Evolutionary conservation across 2,113 vertebrate species (phyloP).

Genomic region (Glaucidium brasilianum): DNA sequence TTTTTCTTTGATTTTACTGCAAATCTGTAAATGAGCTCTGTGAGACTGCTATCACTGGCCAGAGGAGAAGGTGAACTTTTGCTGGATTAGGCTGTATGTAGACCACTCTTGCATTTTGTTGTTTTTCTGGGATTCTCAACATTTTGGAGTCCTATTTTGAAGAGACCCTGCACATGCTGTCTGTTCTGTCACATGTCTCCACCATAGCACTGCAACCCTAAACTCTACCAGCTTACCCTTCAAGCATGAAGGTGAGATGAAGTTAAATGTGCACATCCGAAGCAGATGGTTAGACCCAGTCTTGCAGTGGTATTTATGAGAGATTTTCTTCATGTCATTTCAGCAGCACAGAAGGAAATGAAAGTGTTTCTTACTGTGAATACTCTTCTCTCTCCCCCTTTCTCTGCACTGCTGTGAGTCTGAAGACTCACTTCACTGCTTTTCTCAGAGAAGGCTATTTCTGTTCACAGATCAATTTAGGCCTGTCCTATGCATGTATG

Average conservation of each 20-base stretch:
- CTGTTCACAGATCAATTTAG: conserved; percentile 40
- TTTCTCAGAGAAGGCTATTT: conserved; percentile 57
- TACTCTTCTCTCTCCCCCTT: conserved; percentile 20
- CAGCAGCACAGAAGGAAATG: conserved; percentile 48
- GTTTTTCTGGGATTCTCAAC: neutral
- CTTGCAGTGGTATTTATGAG: neutral
- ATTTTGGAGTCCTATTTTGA: neutral
- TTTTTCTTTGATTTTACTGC: conserved; percentile 21
- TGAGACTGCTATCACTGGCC: neutral
- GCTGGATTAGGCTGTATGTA: neutral
- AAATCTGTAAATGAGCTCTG: neutral
- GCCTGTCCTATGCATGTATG: neutral
- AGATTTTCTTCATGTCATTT: conserved; percentile 13
- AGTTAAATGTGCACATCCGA: neutral
- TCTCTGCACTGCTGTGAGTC: neutral
- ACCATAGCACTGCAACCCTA: neutral
- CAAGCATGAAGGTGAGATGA: conserved; percentile 41
- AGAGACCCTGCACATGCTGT: neutral
- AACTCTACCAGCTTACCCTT: neutral
- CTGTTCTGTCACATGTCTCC: neutral
- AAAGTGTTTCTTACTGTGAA: conserved; percentile 56
- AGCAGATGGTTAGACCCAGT: neutral
- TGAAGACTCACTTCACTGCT: conserved; percentile 53
- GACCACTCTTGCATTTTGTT: neutral
- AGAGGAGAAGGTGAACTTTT: neutral